Percentiles rank a stretch among this genome's conserved stretches.
Evolutionary conservation across 2,888 invertebrate species (phyloP).

Genomic region (Oxyscelio sp.): DNA sequence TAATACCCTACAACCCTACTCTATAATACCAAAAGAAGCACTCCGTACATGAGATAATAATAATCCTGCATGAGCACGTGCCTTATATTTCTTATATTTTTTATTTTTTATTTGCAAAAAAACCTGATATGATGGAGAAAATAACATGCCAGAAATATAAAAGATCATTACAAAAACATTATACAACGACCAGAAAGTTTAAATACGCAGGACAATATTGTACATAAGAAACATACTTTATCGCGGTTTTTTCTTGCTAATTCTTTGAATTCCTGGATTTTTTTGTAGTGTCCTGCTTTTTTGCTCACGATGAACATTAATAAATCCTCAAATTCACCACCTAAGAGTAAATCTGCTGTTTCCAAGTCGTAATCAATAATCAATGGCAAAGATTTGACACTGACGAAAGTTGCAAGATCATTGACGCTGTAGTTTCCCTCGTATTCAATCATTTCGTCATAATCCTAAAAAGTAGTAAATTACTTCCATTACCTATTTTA

Average conservation of each 20-base stretch:
- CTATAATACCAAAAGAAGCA: no score
- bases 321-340: slow-evolving; percentile 99
- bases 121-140: no score
- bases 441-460: slow-evolving; percentile 93
- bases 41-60: no score
- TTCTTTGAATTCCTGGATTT: slow-evolving; percentile 93
- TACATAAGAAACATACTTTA: slow-evolving; percentile 89
- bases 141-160: no score
- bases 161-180: no score
- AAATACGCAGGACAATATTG: no score
- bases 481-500: not conserved
- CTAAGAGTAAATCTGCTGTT: slow-evolving; percentile 99
- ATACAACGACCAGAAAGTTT: no score
- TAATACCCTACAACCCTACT: no score
- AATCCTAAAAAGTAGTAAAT: slow-evolving; percentile 90
- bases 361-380: slow-evolving; percentile 99
- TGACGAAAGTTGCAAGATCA: slow-evolving; percentile 94
- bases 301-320: slow-evolving; percentile 98
- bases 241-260: slow-evolving; percentile 97
- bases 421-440: slow-evolving; percentile 92
- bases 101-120: no score
- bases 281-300: slow-evolving; percentile 95
- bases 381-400: slow-evolving; percentile 95
- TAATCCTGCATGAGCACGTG: no score
- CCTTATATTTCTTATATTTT: no score